Percentiles rank a stretch among this genome's conserved stretches.
Evolutionary conservation across 2,113 vertebrate species (phyloP).

Genomic region (Apeltes quadracus): DNA sequence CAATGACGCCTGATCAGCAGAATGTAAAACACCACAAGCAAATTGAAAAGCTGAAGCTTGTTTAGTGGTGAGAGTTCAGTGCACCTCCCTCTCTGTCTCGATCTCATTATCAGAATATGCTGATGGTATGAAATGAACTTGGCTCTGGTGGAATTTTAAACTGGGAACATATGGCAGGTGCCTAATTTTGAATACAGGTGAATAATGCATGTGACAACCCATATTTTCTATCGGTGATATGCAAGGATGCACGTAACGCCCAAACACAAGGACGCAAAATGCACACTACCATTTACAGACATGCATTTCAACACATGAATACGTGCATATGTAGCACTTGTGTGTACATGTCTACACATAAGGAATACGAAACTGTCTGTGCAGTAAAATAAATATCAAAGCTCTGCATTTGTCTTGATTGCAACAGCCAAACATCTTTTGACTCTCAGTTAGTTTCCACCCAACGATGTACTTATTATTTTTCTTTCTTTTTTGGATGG

Average conservation of each 20-base stretch:
- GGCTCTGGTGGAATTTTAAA: conserved; percentile 54
- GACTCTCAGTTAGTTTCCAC: conserved; percentile 2
- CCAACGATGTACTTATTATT: neutral
- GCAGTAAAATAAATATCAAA: too few species aligned
- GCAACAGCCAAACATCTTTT: conserved; percentile 12
- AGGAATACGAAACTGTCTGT: neutral
- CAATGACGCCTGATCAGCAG: conserved; percentile 40
- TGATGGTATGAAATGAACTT: conserved; percentile 64
- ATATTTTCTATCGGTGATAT: conserved; percentile 45
- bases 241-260: conserved; percentile 13
- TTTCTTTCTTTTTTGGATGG: neutral
- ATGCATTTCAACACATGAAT: neutral
- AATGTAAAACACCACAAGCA: conserved; percentile 50
- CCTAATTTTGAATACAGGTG: conserved; percentile 60
- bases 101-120: conserved; percentile 62
- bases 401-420: neutral
- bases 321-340: neutral
- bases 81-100: conserved; percentile 11
- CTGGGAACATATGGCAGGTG: conserved; percentile 66
- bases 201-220: conserved; percentile 71
- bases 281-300: neutral
- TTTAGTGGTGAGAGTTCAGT: conserved; percentile 39
- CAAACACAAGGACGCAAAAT: conserved; percentile 1
- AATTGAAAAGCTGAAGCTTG: conserved; percentile 47
- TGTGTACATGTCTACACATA: neutral